These are phyloP conservation scores for Sebastes baramenuke DNA, from an alignment of 2,797 vertebrate genomes.

Conservation along the genomic window DNA sequence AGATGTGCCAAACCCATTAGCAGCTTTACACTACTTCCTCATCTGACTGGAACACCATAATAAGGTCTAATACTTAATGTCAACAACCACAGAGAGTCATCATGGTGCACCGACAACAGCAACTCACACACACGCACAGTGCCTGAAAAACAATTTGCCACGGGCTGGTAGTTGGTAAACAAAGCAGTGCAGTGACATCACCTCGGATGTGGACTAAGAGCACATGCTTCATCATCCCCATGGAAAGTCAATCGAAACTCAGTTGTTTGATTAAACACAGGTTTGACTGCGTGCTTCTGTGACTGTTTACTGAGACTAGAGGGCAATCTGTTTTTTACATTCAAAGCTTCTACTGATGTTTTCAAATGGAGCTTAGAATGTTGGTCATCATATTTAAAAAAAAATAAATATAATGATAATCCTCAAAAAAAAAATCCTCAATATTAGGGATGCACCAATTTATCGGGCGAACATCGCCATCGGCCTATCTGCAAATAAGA, in stretches of 20 bases:
- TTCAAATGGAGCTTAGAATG: neutral
- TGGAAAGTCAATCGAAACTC: constrained; percentile 59
- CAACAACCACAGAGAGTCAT: constrained; percentile 12
- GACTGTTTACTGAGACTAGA: constrained; percentile 15
- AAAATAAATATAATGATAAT: neutral
- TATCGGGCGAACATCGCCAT: too few relatives aligned
- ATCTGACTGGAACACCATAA: neutral
- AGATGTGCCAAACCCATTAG: constrained; percentile 14
- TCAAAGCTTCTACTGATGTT: neutral
- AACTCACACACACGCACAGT: constrained; percentile 1
- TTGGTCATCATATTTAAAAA: neutral
- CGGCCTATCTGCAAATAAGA: too few relatives aligned
- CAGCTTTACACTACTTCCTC: neutral
- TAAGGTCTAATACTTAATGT: constrained; percentile 4
- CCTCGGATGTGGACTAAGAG: constrained; percentile 29
- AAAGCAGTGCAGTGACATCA: constrained; percentile 62
- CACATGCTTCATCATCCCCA: constrained; percentile 31
- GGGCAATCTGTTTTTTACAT: constrained; percentile 1
- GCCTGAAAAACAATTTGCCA: constrained; percentile 34
- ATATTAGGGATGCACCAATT: neutral
- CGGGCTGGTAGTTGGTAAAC: constrained; percentile 39
- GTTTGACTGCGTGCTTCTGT: constrained; percentile 33
- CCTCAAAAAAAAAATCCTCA: neutral
- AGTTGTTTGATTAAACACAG: constrained; percentile 49
- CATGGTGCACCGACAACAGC: neutral